Conservation (phyloP, 1,140 invertebrate genomes). For the Meteorus sp. region DNA sequence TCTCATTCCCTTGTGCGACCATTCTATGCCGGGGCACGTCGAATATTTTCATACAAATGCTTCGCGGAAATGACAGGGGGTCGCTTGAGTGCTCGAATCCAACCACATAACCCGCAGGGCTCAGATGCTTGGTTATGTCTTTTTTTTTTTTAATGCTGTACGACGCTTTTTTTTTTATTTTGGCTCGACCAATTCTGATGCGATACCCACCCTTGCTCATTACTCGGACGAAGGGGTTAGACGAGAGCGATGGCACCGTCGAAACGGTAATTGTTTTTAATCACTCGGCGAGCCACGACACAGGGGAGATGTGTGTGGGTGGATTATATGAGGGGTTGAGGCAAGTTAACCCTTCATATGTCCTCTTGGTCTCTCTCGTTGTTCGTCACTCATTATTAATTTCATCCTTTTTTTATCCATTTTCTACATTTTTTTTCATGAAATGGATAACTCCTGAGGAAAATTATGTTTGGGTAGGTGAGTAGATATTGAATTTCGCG, state of each 20-base stretch:
- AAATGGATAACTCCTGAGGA: too few species aligned
- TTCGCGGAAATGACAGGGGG: slow-evolving; percentile 37
- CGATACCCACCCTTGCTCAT: slow-evolving; percentile 30
- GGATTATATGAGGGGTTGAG: slow-evolving; percentile 25
- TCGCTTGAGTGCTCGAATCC: slow-evolving; percentile 34
- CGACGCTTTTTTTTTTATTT: not conserved
- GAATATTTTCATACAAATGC: slow-evolving; percentile 51
- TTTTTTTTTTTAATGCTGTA: slow-evolving; percentile 14
- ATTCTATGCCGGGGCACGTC: slow-evolving; percentile 21
- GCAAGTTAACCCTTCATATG: slow-evolving; percentile 1
- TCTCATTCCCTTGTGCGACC: slow-evolving; percentile 15
- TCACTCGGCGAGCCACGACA: slow-evolving; percentile 37
- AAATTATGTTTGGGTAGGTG: too few species aligned
- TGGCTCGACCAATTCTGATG: slow-evolving; percentile 19
- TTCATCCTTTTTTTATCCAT: not conserved
- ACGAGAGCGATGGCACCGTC: slow-evolving; percentile 30
- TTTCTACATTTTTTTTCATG: not conserved
- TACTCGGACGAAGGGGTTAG: slow-evolving; percentile 31
- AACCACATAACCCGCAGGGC: slow-evolving; percentile 41
- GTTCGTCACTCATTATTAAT: not conserved
- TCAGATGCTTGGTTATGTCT: slow-evolving; percentile 35
- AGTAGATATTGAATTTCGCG: too few species aligned
- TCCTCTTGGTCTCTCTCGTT: not conserved
- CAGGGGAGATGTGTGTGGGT: slow-evolving; percentile 15
- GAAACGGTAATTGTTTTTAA: slow-evolving; percentile 53